Conservation (phyloP, 2,113 vertebrate species). For the Antennarius striatus region DNA sequence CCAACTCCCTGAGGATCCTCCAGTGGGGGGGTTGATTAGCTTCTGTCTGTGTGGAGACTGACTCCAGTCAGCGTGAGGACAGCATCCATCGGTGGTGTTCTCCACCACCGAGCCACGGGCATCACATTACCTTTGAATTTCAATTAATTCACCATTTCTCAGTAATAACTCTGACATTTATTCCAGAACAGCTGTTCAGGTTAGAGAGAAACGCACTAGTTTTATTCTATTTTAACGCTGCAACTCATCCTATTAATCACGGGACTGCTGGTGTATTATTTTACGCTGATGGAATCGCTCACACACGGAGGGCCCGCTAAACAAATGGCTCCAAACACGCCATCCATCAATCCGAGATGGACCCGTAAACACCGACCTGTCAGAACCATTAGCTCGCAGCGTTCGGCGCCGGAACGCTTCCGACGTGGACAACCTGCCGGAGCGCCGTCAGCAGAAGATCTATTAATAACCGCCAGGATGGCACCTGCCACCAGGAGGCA, state of each 20-base stretch:
- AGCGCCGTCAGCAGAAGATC: slow-evolving; percentile 56
- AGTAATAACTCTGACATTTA: slow-evolving; percentile 7
- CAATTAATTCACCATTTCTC: slow-evolving; percentile 14
- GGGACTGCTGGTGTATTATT: slow-evolving; percentile 45
- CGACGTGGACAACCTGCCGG: slow-evolving; percentile 52
- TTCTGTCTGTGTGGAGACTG: slow-evolving; percentile 50
- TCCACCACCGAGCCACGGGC: no score
- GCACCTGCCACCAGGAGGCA: slow-evolving; percentile 55
- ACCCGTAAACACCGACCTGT: slow-evolving; percentile 70
- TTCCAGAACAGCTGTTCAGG: background rate
- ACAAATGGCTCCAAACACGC: slow-evolving; percentile 73
- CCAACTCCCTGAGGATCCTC: slow-evolving; percentile 51
- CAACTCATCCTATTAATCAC: slow-evolving; percentile 58
- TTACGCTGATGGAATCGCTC: slow-evolving; percentile 46
- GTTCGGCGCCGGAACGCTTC: slow-evolving; percentile 58
- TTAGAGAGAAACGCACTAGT: slow-evolving; percentile 11
- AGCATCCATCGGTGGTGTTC: no score
- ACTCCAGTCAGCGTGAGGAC: slow-evolving; percentile 41
- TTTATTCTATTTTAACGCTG: slow-evolving; percentile 36
- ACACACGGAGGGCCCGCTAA: slow-evolving; percentile 47
- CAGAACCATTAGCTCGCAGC: slow-evolving; percentile 72
- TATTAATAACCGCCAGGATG: slow-evolving; percentile 67
- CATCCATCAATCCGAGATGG: slow-evolving; percentile 71
- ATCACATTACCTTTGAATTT: slow-evolving; percentile 10
- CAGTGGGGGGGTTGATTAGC: slow-evolving; percentile 53